phyloP scores from a whole-genome alignment of 2,113 vertebrate genomes.

The Megaleporinus macrocephalus region DNA sequence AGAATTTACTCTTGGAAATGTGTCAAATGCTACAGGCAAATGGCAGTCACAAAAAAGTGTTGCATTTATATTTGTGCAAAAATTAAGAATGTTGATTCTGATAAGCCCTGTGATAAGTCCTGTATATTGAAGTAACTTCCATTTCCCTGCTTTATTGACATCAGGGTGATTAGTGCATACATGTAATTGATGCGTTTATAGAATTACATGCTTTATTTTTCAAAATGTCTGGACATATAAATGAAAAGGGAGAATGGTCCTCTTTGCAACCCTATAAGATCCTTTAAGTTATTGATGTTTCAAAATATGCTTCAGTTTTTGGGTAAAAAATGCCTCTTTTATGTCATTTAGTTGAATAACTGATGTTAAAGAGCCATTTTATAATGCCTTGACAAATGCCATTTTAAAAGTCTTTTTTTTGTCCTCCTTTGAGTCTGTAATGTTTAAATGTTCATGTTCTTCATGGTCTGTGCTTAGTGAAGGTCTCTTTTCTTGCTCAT shows the following conservation, averaged over 20 bases:
- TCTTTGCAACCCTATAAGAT: background rate
- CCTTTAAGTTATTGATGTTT: background rate
- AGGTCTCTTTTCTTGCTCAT: background rate
- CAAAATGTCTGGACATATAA: background rate
- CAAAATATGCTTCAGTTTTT: background rate
- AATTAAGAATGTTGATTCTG: too few relatives aligned
- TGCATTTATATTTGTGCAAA: too few relatives aligned
- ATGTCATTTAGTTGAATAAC: background rate
- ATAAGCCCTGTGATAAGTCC: background rate
- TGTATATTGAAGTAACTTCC: background rate
- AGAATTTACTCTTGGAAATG: too few relatives aligned
- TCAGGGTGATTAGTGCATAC: background rate
- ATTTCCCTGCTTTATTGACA: background rate
- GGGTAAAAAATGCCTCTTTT: background rate
- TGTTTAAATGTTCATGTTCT: slow-evolving; percentile 67
- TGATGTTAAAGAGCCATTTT: slow-evolving; percentile 49
- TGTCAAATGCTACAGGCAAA: too few relatives aligned
- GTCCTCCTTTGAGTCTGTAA: slow-evolving; percentile 76
- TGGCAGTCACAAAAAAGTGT: too few relatives aligned
- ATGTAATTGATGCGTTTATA: background rate
- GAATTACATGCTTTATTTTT: background rate
- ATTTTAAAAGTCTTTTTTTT: slow-evolving; percentile 82
- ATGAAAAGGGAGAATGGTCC: background rate
- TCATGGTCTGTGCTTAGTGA: slow-evolving; percentile 63
- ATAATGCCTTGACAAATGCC: slow-evolving; percentile 72